Evolutionary conservation across 2,113 vertebrate species (phyloP).

Genomic region (Nematolebias whitei): DNA sequence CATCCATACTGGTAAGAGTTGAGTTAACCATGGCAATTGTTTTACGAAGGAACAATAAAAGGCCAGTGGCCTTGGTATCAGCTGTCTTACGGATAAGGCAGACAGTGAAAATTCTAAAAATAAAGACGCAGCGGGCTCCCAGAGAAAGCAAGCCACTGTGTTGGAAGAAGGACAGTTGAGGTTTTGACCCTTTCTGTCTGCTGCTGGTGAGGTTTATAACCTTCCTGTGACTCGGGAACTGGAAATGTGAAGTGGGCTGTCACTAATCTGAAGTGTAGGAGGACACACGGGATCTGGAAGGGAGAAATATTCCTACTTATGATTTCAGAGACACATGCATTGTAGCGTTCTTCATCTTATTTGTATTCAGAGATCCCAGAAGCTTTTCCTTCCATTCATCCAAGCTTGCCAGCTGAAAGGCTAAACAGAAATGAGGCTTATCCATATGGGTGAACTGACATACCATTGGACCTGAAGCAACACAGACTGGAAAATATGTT

Average conservation of each 20-base stretch:
- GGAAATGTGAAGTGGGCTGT: slow-evolving; percentile 53
- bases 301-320: slow-evolving; percentile 48
- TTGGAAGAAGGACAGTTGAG: slow-evolving; percentile 24
- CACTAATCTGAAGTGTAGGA: slow-evolving; percentile 21
- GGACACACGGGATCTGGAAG: slow-evolving; percentile 26
- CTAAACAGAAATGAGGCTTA: slow-evolving; percentile 55
- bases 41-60: slow-evolving; percentile 59
- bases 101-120: slow-evolving; percentile 14
- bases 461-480: slow-evolving; percentile 48
- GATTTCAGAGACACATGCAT: slow-evolving; percentile 53
- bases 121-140: background rate
- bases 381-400: slow-evolving; percentile 59
- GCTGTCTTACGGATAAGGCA: slow-evolving; percentile 15
- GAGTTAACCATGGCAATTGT: slow-evolving; percentile 23
- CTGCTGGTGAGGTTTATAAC: slow-evolving; percentile 20
- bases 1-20: slow-evolving; percentile 14
- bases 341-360: slow-evolving; percentile 52
- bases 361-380: slow-evolving; percentile 57
- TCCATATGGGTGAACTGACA: slow-evolving; percentile 55
- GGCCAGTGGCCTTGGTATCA: slow-evolving; percentile 44
- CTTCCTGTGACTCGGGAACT: slow-evolving; percentile 27
- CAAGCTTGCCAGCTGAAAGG: slow-evolving; percentile 49
- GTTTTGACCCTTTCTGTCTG: slow-evolving; percentile 47
- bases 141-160: slow-evolving; percentile 40
- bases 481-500: slow-evolving; percentile 26